Evolutionary conservation across 2,113 vertebrate genomes (phyloP).

Genomic region (Hemibagrus wyckioides): DNA sequence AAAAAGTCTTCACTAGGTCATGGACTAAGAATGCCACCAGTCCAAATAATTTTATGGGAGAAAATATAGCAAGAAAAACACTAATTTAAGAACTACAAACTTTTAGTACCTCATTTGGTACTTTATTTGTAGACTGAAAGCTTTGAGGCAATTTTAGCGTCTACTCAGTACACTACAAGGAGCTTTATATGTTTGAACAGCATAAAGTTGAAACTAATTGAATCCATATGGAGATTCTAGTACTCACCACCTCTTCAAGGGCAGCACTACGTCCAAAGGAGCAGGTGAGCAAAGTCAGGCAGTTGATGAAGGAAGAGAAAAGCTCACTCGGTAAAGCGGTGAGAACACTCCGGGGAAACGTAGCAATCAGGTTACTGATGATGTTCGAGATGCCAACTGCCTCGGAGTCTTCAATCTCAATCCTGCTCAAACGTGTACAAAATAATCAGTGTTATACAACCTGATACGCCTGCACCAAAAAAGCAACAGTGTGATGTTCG

Average conservation of each 20-base stretch:
- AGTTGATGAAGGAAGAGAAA: constrained; percentile 97
- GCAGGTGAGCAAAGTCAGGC: constrained; percentile 95
- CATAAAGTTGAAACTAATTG: background rate
- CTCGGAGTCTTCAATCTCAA: constrained; percentile 98
- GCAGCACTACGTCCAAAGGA: constrained; percentile 97
- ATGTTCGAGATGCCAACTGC: constrained; percentile 96
- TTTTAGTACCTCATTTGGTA: no score
- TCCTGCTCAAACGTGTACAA: constrained; percentile 69
- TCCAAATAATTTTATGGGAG: no score
- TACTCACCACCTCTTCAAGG: constrained; percentile 94
- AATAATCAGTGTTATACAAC: background rate
- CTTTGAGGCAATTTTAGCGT: no score
- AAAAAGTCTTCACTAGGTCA: no score
- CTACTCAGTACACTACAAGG: background rate
- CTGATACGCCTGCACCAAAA: background rate
- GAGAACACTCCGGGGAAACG: constrained; percentile 90
- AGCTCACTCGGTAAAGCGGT: constrained; percentile 95
- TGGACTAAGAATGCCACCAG: no score
- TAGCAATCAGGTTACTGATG: constrained; percentile 96
- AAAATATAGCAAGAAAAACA: no score
- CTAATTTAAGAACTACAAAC: no score
- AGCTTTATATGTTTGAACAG: background rate
- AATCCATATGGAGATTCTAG: background rate
- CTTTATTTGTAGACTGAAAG: no score
- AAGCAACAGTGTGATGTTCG: background rate